phyloP scores from a whole-genome alignment of 2,113 vertebrate genomes.

The Poeciliopsis turrubarensis region DNA sequence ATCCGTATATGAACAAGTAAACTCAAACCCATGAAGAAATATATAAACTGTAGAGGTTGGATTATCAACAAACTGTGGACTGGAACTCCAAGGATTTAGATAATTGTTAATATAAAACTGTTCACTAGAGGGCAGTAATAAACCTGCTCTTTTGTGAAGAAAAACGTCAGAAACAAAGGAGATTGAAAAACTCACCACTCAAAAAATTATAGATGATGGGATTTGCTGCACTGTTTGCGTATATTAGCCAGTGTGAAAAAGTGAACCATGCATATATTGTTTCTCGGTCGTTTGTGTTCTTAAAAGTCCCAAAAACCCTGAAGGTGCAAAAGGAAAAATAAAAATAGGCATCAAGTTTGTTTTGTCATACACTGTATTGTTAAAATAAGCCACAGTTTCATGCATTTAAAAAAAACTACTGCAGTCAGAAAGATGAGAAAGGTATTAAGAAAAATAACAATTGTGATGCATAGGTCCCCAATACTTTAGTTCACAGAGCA shows the following conservation, averaged over 20 bases:
- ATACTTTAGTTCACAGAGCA: not conserved
- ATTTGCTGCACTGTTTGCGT: constrained; percentile 97
- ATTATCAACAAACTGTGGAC: not conserved
- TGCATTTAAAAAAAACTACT: not conserved
- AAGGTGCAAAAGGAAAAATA: constrained; percentile 1
- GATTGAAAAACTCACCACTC: constrained; percentile 85
- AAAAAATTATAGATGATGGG: constrained; percentile 99
- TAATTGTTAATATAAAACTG: not conserved
- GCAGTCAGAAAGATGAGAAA: not conserved
- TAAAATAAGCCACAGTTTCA: not conserved
- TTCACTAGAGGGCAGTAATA: constrained; percentile 64
- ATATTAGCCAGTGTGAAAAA: constrained; percentile 97
- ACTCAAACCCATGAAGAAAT: not conserved
- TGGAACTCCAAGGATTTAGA: not conserved
- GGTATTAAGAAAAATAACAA: not conserved
- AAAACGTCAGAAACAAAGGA: not conserved
- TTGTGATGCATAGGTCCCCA: not conserved
- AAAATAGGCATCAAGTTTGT: not conserved
- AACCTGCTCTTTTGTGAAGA: constrained; percentile 1
- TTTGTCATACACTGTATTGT: not conserved
- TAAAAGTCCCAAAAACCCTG: constrained; percentile 95
- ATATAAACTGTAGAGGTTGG: not conserved
- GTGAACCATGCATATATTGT: constrained; percentile 96
- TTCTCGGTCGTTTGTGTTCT: constrained; percentile 90
- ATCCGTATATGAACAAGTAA: not conserved